phyloP scores from a whole-genome alignment of 2,888 invertebrate species.

The Tiliacea citrago region DNA sequence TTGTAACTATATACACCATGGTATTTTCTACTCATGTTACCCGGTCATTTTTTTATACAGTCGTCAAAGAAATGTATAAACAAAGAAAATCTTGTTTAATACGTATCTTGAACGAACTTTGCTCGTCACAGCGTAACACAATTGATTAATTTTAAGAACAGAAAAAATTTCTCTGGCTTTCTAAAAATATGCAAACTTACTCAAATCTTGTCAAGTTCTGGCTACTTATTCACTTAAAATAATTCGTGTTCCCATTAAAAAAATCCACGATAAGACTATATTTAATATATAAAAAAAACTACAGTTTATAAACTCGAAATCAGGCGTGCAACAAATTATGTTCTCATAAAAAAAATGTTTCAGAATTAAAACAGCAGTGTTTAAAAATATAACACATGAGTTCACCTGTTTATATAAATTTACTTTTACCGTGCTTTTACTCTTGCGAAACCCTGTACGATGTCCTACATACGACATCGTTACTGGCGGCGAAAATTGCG shows the following conservation, averaged over 20 bases:
- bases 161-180: conserved; percentile 6
- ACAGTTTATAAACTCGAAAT: conserved; percentile 8
- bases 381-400: conserved; percentile 25
- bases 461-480: conserved; percentile 74
- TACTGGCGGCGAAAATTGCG: conserved; percentile 63
- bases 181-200: conserved; percentile 10
- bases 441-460: conserved; percentile 71
- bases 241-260: not conserved
- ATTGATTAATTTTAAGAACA: conserved; percentile 23
- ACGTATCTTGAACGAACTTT: not conserved
- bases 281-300: not conserved
- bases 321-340: conserved; percentile 10
- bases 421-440: conserved; percentile 73
- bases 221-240: not conserved
- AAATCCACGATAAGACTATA: not conserved
- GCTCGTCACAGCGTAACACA: conserved; percentile 7
- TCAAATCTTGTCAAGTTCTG: conserved; percentile 6
- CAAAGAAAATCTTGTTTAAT: not conserved
- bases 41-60: not conserved
- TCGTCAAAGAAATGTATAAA: not conserved
- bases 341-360: conserved; percentile 13
- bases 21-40: conserved; percentile 21
- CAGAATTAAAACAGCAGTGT: conserved; percentile 16
- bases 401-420: conserved; percentile 45
- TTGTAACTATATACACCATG: conserved; percentile 27